Base-by-base conservation (phyloP, 2,888 invertebrate species). In the Sinohyriopsis cumingii region DNA sequence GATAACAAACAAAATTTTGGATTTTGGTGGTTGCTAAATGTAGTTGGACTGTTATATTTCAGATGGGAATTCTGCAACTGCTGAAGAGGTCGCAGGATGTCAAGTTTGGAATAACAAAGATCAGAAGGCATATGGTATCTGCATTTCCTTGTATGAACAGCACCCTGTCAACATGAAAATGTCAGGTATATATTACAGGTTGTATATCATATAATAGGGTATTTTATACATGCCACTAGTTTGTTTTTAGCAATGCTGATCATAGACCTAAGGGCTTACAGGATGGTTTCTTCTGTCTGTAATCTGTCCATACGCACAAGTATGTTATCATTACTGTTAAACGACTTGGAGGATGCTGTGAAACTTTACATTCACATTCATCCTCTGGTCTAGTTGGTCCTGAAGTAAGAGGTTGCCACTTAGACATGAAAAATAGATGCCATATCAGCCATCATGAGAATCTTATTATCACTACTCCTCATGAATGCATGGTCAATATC, bases 101-200 rank as follows among this genome's bases (percentile, higher is more conserved):
- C 81, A 80, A 12, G 91, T 92, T 83, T 94, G 94, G 94, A 93
- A 92, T 79, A 88, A 82, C 19, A 88, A 89, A 68, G 87, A 86
- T 60, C 84, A 89, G 64, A 89, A 88, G 68, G 93, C 94, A 4
- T 95, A 92, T 86, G 95, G 95, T 59, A 91, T 94, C 66, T 94
- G 94, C 53, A 94, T 94, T 69, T 95, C 95, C 0, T 91, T 96
- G 62, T 96, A 96, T 88, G 96, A 96, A 87, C 93, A 93, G 82
- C 95, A 96, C 90, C 95, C 95, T 80, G 91, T 95, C 62, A 95
- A 94, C 68, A 93, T 93, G 22, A 90, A 91, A 80, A 90, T 91
- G 77, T 92, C 92, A 68, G 92, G 92, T 89, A 84, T 76, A 79
- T 25, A 33, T 24, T 67, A 65, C n/a, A 20, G 65, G 18, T 63